Percentiles rank a stretch among this genome's conserved stretches.
Conservation (phyloP, 2,888 invertebrate species). For the Choreutis nemorana region DNA sequence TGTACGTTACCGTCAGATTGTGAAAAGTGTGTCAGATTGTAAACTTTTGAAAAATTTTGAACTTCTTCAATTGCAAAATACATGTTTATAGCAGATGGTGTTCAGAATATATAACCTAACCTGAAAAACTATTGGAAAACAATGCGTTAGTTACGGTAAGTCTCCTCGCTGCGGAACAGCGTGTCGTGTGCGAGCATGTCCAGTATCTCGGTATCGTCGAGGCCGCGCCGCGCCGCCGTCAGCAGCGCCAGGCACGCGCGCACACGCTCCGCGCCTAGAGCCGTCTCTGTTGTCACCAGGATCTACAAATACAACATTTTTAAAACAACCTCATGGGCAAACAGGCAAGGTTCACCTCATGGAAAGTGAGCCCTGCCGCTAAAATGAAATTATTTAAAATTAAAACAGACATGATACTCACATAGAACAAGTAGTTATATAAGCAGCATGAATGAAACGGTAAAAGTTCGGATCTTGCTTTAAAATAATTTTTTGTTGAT, state of each 20-base stretch:
- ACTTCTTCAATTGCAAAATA: neutral
- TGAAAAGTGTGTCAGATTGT: neutral
- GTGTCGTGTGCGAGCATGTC: slow-evolving; percentile 72
- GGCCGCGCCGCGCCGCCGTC: slow-evolving; percentile 77
- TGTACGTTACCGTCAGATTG: no score
- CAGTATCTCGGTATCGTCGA: slow-evolving; percentile 83
- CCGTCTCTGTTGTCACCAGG: slow-evolving; percentile 73
- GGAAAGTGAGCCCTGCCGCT: no score
- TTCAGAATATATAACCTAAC: neutral
- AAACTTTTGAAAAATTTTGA: neutral
- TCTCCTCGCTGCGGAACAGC: slow-evolving; percentile 69
- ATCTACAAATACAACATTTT: no score
- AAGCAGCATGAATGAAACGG: no score
- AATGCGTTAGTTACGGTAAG: slow-evolving; percentile 63
- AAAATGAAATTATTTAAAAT: no score
- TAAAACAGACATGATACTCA: no score
- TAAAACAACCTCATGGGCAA: no score
- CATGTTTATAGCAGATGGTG: neutral
- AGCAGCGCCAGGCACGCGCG: slow-evolving; percentile 75
- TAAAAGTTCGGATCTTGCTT: no score
- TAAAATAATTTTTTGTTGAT: no score
- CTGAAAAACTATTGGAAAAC: neutral
- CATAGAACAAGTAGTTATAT: no score
- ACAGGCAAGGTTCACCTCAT: no score
- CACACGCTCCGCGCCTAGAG: slow-evolving; percentile 72